Conservation (phyloP, 37 sponge, comb jelly and placozoan species). For the Halisarca cf. caerulea region DNA sequence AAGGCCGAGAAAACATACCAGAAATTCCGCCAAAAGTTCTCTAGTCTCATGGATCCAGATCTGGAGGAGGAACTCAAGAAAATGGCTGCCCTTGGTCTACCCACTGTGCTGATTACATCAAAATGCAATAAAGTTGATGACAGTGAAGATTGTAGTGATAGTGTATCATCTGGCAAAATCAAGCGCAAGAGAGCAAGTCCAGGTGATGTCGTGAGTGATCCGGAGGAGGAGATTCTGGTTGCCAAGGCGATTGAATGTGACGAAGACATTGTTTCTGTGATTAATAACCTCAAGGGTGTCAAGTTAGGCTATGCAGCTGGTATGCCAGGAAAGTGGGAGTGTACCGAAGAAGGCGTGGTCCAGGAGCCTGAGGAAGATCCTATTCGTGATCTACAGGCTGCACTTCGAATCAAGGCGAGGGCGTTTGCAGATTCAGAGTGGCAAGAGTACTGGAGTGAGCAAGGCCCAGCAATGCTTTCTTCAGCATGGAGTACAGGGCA, state of each 20-base stretch:
- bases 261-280: slow-evolving; percentile 21
- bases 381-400: slow-evolving; percentile 1
- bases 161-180: not conserved
- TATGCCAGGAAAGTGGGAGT: slow-evolving; percentile 66
- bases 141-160: not conserved
- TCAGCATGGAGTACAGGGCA: slow-evolving; percentile 36
- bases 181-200: not conserved
- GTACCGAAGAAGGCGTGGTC: not conserved
- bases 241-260: slow-evolving; percentile 21
- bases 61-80: slow-evolving; percentile 49
- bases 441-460: slow-evolving; percentile 48
- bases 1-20: not conserved
- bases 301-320: slow-evolving; percentile 58
- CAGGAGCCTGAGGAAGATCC: not conserved
- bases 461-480: slow-evolving; percentile 61
- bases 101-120: slow-evolving; percentile 64
- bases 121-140: not conserved
- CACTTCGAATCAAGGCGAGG: slow-evolving; percentile 55
- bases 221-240: not conserved
- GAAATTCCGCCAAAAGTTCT: slow-evolving; percentile 9
- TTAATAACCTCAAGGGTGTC: slow-evolving; percentile 42
- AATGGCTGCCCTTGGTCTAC: slow-evolving; percentile 66
- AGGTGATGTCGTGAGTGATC: not conserved
- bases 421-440: slow-evolving; percentile 60
- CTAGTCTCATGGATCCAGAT: slow-evolving; percentile 32